Conservation (phyloP, 2,888 invertebrate genomes). For the Podotricha telesiphe region DNA sequence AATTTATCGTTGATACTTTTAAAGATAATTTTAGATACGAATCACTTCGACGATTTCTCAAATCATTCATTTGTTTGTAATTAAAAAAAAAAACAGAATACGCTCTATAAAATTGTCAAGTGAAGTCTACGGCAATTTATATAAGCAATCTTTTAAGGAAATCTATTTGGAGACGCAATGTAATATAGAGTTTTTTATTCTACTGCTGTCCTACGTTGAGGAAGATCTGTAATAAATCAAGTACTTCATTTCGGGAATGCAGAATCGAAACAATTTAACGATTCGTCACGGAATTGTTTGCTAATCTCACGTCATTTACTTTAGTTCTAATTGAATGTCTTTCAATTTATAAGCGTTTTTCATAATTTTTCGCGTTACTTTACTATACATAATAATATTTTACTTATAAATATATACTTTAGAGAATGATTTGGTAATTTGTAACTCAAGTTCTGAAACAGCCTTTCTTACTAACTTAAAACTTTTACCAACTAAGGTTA, state of each 20-base stretch:
- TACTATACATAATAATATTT: too few species aligned
- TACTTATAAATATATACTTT: too few species aligned
- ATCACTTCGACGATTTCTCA: not conserved
- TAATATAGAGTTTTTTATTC: conserved; percentile 48
- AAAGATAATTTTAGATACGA: not conserved
- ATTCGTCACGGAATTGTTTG: conserved; percentile 48
- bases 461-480: too few species aligned
- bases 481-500: too few species aligned
- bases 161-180: conserved; percentile 31
- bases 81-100: not conserved
- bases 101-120: not conserved
- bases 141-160: conserved; percentile 35
- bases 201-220: conserved; percentile 52
- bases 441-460: too few species aligned
- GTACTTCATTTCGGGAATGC: conserved; percentile 52
- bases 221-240: conserved; percentile 58
- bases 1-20: not conserved
- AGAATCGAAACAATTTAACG: conserved; percentile 49
- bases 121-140: conserved; percentile 18
- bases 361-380: not conserved
- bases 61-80: not conserved
- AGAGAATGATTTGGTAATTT: too few species aligned
- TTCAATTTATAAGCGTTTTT: not conserved
- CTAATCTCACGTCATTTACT: conserved; percentile 34
- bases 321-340: conserved; percentile 34